Conservation (phyloP, 2,888 invertebrate genomes). For the Tiliacea citrago region DNA sequence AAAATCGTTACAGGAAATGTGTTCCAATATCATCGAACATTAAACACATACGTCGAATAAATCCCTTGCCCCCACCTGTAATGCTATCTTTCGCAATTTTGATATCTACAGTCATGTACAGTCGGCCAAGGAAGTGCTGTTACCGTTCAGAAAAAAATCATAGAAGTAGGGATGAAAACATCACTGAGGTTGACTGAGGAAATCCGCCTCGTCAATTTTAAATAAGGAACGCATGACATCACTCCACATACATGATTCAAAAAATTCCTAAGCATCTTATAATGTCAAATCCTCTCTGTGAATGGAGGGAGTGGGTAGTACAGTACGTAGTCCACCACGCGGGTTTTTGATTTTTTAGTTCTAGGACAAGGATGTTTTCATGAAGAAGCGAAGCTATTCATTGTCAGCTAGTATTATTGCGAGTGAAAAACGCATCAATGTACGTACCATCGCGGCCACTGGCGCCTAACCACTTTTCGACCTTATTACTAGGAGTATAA, state of each 20-base stretch:
- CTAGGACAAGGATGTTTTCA: background rate
- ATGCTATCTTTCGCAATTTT: slow-evolving; percentile 58
- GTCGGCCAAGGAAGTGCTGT: background rate
- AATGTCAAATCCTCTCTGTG: background rate
- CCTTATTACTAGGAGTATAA: no score
- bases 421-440: background rate
- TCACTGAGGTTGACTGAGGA: background rate
- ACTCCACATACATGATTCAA: background rate
- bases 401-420: background rate
- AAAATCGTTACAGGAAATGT: slow-evolving; percentile 27
- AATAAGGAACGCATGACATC: background rate
- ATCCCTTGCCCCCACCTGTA: slow-evolving; percentile 47
- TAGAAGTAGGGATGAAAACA: background rate
- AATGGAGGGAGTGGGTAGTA: background rate
- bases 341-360: background rate
- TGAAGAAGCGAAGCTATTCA: background rate
- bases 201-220: background rate
- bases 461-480: no score
- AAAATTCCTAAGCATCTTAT: background rate
- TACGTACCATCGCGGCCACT: no score
- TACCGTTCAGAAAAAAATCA: background rate
- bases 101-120: slow-evolving; percentile 45
- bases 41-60: slow-evolving; percentile 43
- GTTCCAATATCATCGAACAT: slow-evolving; percentile 43
- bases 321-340: background rate